Evolutionary conservation across 2,113 vertebrate species (phyloP), one percentile per base, ranked within the genome.

Genomic region (Alosa alosa): DNA sequence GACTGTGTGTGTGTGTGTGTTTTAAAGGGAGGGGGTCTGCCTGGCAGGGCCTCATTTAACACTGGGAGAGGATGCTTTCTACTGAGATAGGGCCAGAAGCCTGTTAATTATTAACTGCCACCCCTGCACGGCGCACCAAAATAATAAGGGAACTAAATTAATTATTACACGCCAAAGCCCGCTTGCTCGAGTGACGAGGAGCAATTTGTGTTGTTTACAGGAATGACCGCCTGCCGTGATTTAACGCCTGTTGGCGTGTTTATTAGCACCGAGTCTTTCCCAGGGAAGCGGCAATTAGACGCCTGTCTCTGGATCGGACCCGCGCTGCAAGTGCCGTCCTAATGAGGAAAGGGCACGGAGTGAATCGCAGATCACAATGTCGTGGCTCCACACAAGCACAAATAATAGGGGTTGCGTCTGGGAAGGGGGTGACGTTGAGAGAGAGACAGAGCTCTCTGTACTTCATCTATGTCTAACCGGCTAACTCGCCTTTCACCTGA

Each of bases 91-190:
- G 84, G 83, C 86, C 84, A 90, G 84, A 84, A 55, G 83, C 87
- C 88, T 85, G 84, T 94, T 88, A 93, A 93, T 93, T 90, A 94
- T 93, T 93, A 90, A 94, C 89, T 36, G 55, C 49, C 85, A 89
- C 90, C 88, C 87, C 87, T 90, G 75, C 86, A 88, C 82, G 78
- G 89, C 86, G 88, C 88, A 87, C 87, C 91, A 81, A 89, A 92
- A 91, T 89, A 92, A 89, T 88, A 90, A 89, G 86, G 87, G 84
- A 83, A 68, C 90, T 89, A 87, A 93, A 93, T 93, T 92, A 93
- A 91, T 92, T 91, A 94, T 93, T 90, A 90, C 89, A 91, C 88
- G 75, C 88, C 46, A 72, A 87, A 85, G 85, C 83, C 87, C 86
- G 75, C 60, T 86, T 84, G 87, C 78, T 83, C 86, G 86, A 90